phyloP scores from a whole-genome alignment of 2,113 vertebrate species.

The Cheirogaleus medius region DNA sequence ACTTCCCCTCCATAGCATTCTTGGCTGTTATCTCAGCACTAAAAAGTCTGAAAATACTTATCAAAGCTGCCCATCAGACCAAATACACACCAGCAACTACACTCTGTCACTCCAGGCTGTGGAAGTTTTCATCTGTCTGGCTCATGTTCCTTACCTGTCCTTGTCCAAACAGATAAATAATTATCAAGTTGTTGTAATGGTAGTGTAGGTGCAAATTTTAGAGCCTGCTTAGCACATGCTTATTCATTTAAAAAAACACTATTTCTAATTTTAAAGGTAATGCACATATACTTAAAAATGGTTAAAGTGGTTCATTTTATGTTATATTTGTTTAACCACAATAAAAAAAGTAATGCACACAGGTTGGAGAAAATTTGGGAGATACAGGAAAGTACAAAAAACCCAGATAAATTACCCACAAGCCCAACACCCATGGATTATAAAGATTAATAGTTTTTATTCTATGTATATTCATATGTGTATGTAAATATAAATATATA shows the following conservation, averaged over 20 bases:
- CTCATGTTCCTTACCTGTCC: background rate
- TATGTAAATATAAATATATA: background rate
- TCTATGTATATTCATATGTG: background rate
- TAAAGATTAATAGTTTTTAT: background rate
- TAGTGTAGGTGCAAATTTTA: background rate
- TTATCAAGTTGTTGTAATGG: background rate
- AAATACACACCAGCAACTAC: background rate
- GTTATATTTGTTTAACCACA: background rate
- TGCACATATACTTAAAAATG: background rate
- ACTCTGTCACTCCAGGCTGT: background rate
- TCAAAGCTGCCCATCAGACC: background rate
- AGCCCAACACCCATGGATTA: background rate
- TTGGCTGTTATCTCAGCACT: background rate
- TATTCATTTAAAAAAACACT: background rate
- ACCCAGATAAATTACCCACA: background rate
- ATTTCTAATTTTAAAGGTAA: slow-evolving; percentile 47
- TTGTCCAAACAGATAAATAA: slow-evolving; percentile 13
- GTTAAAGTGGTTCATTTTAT: background rate
- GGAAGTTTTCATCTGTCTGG: background rate
- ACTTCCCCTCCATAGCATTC: background rate
- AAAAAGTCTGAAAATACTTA: background rate
- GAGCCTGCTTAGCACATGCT: background rate
- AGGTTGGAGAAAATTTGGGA: slow-evolving; percentile 22
- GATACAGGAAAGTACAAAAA: slow-evolving; percentile 20
- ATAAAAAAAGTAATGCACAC: background rate